A percentile compares a stretch with the other conserved stretches of the same genome.
Conservation (phyloP, 2,797 vertebrate genomes). For the Graptemys geographica region DNA sequence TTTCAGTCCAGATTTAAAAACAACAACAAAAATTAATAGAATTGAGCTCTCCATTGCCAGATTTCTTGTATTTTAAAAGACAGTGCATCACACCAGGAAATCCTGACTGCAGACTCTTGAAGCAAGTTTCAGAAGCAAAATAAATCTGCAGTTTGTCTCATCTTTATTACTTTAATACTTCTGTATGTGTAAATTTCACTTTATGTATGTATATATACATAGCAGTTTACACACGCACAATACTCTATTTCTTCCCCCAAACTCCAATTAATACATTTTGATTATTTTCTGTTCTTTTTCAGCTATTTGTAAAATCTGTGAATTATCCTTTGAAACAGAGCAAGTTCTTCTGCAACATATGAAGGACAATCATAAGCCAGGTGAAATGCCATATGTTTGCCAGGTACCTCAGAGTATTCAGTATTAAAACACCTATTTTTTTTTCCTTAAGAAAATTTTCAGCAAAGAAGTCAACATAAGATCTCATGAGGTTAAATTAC, state of each 20-base stretch:
- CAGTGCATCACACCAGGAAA: background rate
- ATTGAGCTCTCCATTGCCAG: background rate
- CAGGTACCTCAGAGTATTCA: conserved; percentile 84
- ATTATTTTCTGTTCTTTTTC: conserved; percentile 52
- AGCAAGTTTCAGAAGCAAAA: background rate
- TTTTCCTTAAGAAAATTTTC: background rate
- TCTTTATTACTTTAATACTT: background rate
- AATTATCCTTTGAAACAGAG: conserved; percentile 97
- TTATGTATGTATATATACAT: background rate
- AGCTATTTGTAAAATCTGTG: conserved; percentile 99
- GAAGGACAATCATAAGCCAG: conserved; percentile 99
- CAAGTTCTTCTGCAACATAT: conserved; percentile 98
- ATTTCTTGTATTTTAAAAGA: background rate
- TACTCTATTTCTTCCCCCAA: background rate
- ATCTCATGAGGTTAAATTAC: background rate
- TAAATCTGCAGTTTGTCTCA: background rate
- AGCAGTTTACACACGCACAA: background rate
- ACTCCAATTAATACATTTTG: background rate
- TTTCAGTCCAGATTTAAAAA: background rate
- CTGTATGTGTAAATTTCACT: background rate
- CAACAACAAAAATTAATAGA: background rate
- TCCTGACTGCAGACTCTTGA: background rate
- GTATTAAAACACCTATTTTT: background rate
- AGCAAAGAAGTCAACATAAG: conserved; percentile 13
- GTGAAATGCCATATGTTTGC: conserved; percentile 99